Conservation (phyloP, 1,140 invertebrate species). For the Papilio dardanus region DNA sequence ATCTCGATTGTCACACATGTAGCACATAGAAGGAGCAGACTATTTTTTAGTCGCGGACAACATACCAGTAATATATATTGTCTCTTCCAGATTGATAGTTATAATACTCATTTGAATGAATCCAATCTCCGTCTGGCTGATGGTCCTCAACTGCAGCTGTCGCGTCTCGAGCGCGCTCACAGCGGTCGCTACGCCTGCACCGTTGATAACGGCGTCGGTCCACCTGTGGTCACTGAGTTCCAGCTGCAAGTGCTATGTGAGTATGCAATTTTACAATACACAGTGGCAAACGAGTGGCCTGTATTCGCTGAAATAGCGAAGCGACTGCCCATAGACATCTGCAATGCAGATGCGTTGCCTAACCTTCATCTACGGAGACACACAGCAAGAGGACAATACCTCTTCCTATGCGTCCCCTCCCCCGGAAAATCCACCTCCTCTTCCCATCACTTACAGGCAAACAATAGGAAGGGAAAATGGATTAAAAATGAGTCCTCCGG, state of each 20-base stretch:
- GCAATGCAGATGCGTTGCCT: too few relatives aligned
- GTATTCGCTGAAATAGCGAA: not conserved
- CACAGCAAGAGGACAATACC: too few relatives aligned
- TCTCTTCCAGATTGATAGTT: slow-evolving; percentile 21
- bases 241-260: slow-evolving; percentile 85
- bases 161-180: slow-evolving; percentile 85
- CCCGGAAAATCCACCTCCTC: too few relatives aligned
- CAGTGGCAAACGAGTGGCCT: not conserved
- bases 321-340: too few relatives aligned
- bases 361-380: too few relatives aligned
- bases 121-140: slow-evolving; percentile 77
- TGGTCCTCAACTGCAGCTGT: slow-evolving; percentile 85
- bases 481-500: too few relatives aligned
- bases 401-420: too few relatives aligned
- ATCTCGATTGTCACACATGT: too few relatives aligned
- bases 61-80: not conserved
- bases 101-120: slow-evolving; percentile 55
- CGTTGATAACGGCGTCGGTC: slow-evolving; percentile 87
- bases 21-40: too few relatives aligned
- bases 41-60: too few relatives aligned
- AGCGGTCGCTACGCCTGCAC: slow-evolving; percentile 87
- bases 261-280: slow-evolving; percentile 53
- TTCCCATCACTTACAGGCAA: too few relatives aligned
- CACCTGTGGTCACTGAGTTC: slow-evolving; percentile 85
- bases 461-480: too few relatives aligned